Evolutionary conservation across 2,888 invertebrate species (phyloP).

Genomic region (Agrochola lota): DNA sequence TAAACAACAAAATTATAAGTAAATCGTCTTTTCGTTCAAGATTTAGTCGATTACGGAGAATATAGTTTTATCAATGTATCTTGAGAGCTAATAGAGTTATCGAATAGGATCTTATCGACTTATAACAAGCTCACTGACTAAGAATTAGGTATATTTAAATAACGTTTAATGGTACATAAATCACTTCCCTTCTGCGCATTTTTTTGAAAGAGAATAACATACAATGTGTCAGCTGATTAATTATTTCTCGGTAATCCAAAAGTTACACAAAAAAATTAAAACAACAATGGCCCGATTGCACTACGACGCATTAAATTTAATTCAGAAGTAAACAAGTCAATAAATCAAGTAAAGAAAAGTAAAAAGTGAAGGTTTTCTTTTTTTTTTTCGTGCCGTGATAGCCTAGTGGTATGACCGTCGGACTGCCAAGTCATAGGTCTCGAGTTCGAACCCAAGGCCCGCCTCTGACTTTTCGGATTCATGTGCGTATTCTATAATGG

Average conservation of each 20-base stretch:
- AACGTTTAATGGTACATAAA: slow-evolving; percentile 21
- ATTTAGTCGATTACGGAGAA: slow-evolving; percentile 61
- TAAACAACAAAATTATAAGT: slow-evolving; percentile 60
- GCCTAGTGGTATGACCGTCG: no score
- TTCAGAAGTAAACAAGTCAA: background rate
- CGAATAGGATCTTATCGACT: slow-evolving; percentile 55
- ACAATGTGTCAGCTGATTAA: slow-evolving; percentile 18
- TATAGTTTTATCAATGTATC: slow-evolving; percentile 59
- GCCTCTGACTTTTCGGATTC: no score
- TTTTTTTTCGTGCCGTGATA: no score
- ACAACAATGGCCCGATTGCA: background rate
- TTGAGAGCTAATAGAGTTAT: slow-evolving; percentile 55
- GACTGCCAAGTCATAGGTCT: no score
- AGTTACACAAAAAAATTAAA: background rate
- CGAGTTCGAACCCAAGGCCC: no score
- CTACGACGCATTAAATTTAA: background rate
- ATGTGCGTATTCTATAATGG: no score
- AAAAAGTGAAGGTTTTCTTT: no score
- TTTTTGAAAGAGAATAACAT: slow-evolving; percentile 27
- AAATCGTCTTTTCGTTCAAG: slow-evolving; percentile 60
- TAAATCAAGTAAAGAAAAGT: background rate
- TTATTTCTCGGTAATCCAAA: slow-evolving; percentile 12
- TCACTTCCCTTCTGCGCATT: slow-evolving; percentile 35
- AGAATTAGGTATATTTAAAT: slow-evolving; percentile 32
- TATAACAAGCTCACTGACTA: slow-evolving; percentile 45